Evolutionary conservation across 1,140 invertebrate species (phyloP).

Genomic region (Eriocheir sinensis): DNA sequence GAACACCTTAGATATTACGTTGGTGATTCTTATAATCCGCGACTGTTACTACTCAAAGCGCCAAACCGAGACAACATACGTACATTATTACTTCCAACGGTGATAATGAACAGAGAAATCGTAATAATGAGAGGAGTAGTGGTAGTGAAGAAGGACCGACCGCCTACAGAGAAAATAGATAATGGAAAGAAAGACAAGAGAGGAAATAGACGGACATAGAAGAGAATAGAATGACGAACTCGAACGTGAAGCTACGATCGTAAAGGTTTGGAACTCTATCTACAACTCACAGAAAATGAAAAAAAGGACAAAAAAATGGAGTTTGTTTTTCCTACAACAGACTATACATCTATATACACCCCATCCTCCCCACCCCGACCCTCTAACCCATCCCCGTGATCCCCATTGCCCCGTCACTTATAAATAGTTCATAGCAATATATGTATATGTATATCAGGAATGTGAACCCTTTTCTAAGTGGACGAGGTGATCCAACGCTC

Average conservation of each 20-base stretch:
- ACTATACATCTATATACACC: slow-evolving; percentile 55
- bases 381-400: background rate
- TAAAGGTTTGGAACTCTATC: slow-evolving; percentile 13
- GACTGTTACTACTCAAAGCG: slow-evolving; percentile 49
- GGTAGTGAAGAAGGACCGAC: too few species aligned
- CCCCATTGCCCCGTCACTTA: slow-evolving; percentile 27
- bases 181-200: slow-evolving; percentile 1
- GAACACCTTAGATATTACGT: slow-evolving; percentile 43
- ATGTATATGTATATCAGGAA: slow-evolving; percentile 48
- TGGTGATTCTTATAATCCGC: slow-evolving; percentile 55
- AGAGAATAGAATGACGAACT: background rate
- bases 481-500: slow-evolving; percentile 24
- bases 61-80: slow-evolving; percentile 15
- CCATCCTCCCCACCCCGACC: background rate
- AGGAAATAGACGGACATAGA: too few species aligned
- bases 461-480: slow-evolving; percentile 48
- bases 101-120: background rate
- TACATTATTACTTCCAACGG: background rate
- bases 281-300: background rate
- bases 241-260: background rate
- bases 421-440: slow-evolving; percentile 52
- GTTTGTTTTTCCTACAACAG: slow-evolving; percentile 8
- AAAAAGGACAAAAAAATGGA: background rate
- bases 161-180: too few species aligned
- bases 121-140: slow-evolving; percentile 2